Evolutionary conservation across 2,888 invertebrate genomes (phyloP), one percentile per base, ranked within the genome.

Genomic region (Eupelmus urozonus): DNA sequence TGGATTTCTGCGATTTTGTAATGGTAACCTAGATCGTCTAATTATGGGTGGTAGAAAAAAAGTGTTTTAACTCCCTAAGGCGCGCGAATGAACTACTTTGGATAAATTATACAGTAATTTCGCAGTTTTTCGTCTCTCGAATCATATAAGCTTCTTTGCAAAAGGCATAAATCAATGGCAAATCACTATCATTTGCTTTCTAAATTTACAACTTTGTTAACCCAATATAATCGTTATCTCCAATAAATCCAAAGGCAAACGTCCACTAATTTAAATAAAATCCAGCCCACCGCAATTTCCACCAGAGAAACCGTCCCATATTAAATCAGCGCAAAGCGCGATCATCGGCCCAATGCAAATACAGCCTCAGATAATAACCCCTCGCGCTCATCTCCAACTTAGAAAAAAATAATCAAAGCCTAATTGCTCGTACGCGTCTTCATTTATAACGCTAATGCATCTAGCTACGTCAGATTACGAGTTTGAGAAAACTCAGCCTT

Each of bases 241-340:
- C 9, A 40, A 40, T 3, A 53, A 53, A n/a, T 34, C 34, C 9
- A 34, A 34, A 34, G 9, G 9, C 27, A 25, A 13, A 57, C 7
- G 16, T 25, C 13, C 57, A 13, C 13, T 57, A 20, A 57, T 57
- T 25, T 25, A 57, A 25, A 57, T 57, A 57, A 57, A 57, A 25
- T 57, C 2, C 11, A 4, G 23, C 20, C 25, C 57, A 25, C 16
- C 29, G 16, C 16, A n/a, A 16, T 59, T n/a, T 59, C 18, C 7
- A 25, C 29, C 2, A 59, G 34, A 63, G 63, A 63, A 63, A 63
- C n/a, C 40, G 42, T 25, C n/a, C 63, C 45, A 45, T 11, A 59
- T 59, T 18, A 59, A 29, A 13, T 7, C 9, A 34, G 3, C 34
- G 9, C 9, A 34, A 34, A 34, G 34, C 9, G 9, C 9, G 5